Evolutionary conservation across 2,888 invertebrate genomes (phyloP), one percentile per base, ranked within the genome.

Genomic region (Coremacera marginata): DNA sequence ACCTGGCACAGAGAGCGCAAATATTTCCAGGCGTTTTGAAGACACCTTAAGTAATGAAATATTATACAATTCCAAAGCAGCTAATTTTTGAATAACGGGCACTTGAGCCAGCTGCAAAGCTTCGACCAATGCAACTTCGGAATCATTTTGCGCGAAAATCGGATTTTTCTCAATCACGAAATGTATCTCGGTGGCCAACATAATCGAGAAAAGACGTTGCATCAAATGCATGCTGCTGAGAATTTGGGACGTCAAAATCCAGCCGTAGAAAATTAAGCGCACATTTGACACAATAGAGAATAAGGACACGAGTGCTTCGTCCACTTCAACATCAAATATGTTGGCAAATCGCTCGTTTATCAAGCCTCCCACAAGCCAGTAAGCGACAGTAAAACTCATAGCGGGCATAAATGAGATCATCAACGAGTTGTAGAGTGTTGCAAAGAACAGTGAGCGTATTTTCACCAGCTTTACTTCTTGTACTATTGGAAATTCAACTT

Each of bases 1-100:
- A 83, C 88, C 96, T 34, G 95, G 96, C 84, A 94, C 93, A 44
- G 95, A 95, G 0, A 96, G 89, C 16, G 92, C 91, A 85, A 94
- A 96, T 60, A 96, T 90, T 76, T 92, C 90, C 81, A 90, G 88
- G 68, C 96, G 91, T 82, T 95, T 91, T 0, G 80, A 70, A 27
- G 90, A 86, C 60, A 93, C 93, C 84, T 92, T 93, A 83, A 81
- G 81, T 5, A 79, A 79, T 0, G 92, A 91, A 83, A 96, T 87
- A 49, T 92, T 91, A 83, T 91, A 92, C 25, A 97, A 90, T 87
- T 96, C 95, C 78, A 94, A 90, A 79, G 94, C 95, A 7, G 94
- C 96, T 75, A 96, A 90, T 84, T 94, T 93, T 86, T 94, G 94
- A 80, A 94, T 91, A 71, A 95, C 93, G 70, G 93, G 90, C 75